These are phyloP conservation scores for Andricus curvator DNA, from an alignment of 2,888 invertebrate genomes.

Conservation along the genomic window DNA sequence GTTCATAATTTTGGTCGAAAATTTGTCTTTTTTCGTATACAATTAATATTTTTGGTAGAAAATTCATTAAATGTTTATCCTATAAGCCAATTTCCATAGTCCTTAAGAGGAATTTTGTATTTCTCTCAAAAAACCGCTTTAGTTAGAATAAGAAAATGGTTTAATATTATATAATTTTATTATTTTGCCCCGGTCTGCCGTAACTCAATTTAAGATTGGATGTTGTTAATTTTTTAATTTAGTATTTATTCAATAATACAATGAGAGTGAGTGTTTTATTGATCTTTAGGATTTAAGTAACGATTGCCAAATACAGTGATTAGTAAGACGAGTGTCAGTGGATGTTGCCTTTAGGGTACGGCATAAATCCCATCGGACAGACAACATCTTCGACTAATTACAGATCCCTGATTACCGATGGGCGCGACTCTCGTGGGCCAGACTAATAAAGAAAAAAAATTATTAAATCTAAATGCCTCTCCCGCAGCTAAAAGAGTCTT, in stretches of 20 bases:
- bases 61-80: no score
- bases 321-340: constrained; percentile 36
- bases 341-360: constrained; percentile 33
- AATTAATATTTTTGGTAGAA: no score
- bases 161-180: no score
- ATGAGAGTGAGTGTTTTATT: not conserved
- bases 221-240: not conserved
- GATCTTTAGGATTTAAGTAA: not conserved
- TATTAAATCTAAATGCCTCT: constrained; percentile 74
- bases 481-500: constrained; percentile 16
- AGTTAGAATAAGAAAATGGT: no score
- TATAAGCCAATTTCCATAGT: no score
- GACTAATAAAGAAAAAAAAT: constrained; percentile 73
- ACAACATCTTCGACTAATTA: constrained; percentile 76
- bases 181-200: no score
- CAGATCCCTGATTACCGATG: constrained; percentile 75
- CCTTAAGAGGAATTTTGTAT: no score
- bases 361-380: constrained; percentile 71
- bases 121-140: no score
- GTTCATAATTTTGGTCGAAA: no score
- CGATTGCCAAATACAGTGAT: not conserved
- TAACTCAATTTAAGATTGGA: not conserved
- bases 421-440: constrained; percentile 62
- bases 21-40: no score
- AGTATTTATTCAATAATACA: not conserved